Base-by-base conservation (phyloP, 2,888 invertebrate genomes). In the Buathra laborator region DNA sequence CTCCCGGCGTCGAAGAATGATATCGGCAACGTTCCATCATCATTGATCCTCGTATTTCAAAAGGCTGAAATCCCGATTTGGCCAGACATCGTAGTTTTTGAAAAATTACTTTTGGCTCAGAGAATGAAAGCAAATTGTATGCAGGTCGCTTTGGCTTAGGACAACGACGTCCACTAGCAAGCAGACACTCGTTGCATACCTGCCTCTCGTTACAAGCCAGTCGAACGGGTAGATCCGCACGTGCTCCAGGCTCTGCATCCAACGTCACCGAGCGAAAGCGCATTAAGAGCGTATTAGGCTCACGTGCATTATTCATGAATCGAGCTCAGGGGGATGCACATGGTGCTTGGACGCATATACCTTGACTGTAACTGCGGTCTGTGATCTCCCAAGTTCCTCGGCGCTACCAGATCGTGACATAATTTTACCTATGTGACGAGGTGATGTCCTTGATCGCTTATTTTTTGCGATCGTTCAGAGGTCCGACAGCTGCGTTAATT, bases 301-400 rank as follows among this genome's bases (percentile, higher is more conserved):
- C 86, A 67, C 87, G 82, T 89, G 88, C 81, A 87, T 88, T 88
- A 89, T 90, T 88, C 90, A 90, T 89, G 89, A 89, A 86, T 84
- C 81, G 75, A 75, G 76, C 62, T 53, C 56, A 2, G 66, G 10
- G 66, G 43, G 24, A 56, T 68, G 43, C 56, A 43, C 56, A 72
- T 16, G 48, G 48, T 24, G 56, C 43, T 56, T 19, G 56, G 16
- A 14, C 48, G 46, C 67, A n/a, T 71, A 62, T 32, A 14, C 56
- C 71, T 44, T 44, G 43, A 72, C 9, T 14, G 56, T 59, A 19
- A 24, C 71, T 56, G 43, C 56, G 24, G 56, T 43, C 19, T 44
- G 24, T 56, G 56, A 72, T 56, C 43, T 14, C 7, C 56, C 56
- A 24, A 44, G 71, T 24, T 56, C 16, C 56, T 1, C 16, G 19